Evolutionary conservation across 37 sponge, comb jelly and placozoan species (phyloP), one percentile per base, ranked within the genome.

Genomic region (Cliona cf. orientalis): DNA sequence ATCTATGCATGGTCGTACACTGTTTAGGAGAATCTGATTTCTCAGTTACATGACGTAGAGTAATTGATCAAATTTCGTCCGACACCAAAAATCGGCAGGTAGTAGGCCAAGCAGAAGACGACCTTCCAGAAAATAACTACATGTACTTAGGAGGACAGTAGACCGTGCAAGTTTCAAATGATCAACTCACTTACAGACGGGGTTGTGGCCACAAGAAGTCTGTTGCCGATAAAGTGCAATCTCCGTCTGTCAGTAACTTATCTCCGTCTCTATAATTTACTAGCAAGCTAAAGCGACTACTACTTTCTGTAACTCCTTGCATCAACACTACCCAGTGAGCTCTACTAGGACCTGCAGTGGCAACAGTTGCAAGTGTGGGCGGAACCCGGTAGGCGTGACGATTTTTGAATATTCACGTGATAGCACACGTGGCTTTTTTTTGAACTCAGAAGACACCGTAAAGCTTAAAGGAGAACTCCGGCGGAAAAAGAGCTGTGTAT

Each of bases 41-140:
- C n/a, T n/a, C n/a, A n/a, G n/a, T n/a, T n/a, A n/a, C n/a, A n/a
- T n/a, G n/a, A n/a, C n/a, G 63, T 62, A 62, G 63, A 62, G 63
- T 62, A 62, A 62, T 62, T 62, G 63, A 62, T 62, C 63, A 62
- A 62, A 62, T n/a, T 62, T 26, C 63, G 63, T 22, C 63, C 63
- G 63, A 62, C 26, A 62, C 26, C 17, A 62, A 62, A 62, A 62
- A 62, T 62, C 63, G 23, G 63, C 63, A 62, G 23, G 63, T 26
- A 62, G 23, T 62, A 62, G 26, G 23, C 29, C 63, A 62, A 62
- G 63, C 14, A 49, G 14, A 62, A 9, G 63, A 62, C 63, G 63
- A 62, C 63, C 23, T 62, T 62, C 17, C 63, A 62, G 63, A 62
- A n/a, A 22, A 26, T n/a, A n/a, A 62, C 63, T 62, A n/a, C 25